A percentile compares a stretch with the other conserved stretches of the same genome.
Evolutionary conservation across 2,113 vertebrate species (phyloP).

Genomic region (Nanorana parkeri): DNA sequence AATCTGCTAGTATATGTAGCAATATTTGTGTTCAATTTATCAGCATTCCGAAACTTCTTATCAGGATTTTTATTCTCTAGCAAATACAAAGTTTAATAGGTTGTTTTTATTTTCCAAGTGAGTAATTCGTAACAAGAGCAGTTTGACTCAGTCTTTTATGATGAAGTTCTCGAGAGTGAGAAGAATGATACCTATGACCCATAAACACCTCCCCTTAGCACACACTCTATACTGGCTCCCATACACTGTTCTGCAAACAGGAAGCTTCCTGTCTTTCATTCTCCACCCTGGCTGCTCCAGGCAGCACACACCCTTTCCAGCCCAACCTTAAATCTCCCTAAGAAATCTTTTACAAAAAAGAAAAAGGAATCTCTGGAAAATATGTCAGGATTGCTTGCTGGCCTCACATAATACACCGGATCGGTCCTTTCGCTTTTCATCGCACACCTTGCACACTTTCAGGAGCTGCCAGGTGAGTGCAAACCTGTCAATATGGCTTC

Average conservation of each 20-base stretch:
- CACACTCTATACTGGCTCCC: not conserved
- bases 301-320: conserved; percentile 53
- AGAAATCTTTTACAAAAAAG: conserved; percentile 34
- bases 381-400: not conserved
- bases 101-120: not conserved
- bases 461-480: conserved; percentile 52
- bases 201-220: conserved; percentile 49
- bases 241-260: conserved; percentile 48
- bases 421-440: not conserved
- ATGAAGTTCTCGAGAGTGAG: conserved; percentile 2
- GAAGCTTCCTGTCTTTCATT: conserved; percentile 46
- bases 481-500: conserved; percentile 26
- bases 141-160: conserved; percentile 10
- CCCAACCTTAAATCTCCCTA: conserved; percentile 52
- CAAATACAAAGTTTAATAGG: not conserved
- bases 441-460: not conserved
- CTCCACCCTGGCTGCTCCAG: conserved; percentile 50
- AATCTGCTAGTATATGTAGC: not conserved
- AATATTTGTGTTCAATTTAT: not conserved
- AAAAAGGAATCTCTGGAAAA: conserved; percentile 20
- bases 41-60: not conserved
- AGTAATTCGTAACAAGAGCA: not conserved
- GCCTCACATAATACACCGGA: not conserved
- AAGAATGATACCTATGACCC: conserved; percentile 48
- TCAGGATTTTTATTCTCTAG: not conserved